Conservation (phyloP, 2,113 vertebrate genomes). For the Sinocyclocheilus anshuiensis region DNA sequence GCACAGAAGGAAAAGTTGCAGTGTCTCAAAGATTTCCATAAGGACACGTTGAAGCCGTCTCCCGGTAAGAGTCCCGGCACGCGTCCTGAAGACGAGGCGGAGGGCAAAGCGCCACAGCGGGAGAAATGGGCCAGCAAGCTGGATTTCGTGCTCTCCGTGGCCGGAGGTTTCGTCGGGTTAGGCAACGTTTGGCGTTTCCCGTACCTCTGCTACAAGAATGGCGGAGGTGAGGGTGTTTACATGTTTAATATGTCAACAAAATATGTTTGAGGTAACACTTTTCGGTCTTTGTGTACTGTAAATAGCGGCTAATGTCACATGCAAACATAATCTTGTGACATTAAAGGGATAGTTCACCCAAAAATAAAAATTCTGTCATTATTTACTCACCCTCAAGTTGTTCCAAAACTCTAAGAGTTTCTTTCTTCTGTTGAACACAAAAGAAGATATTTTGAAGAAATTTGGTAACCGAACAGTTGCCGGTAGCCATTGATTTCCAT, state of each 20-base stretch:
- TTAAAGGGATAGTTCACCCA: not conserved
- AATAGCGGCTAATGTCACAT: not conserved
- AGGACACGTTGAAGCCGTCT: slow-evolving; percentile 96
- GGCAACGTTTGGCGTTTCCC: slow-evolving; percentile 98
- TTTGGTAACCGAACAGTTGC: too few relatives aligned
- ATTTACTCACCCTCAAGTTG: not conserved
- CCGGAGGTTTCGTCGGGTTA: slow-evolving; percentile 95
- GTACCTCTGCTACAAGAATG: slow-evolving; percentile 99
- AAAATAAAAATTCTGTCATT: not conserved
- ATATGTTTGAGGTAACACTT: not conserved
- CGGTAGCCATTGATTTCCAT: too few relatives aligned
- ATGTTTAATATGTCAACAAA: not conserved
- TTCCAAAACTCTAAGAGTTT: too few relatives aligned
- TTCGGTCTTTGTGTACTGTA: not conserved
- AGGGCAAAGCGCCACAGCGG: slow-evolving; percentile 90
- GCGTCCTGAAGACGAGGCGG: slow-evolving; percentile 92
- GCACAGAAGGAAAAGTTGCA: slow-evolving; percentile 97
- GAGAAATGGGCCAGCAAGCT: slow-evolving; percentile 99
- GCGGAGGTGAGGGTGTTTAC: slow-evolving; percentile 83
- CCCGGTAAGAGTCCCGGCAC: slow-evolving; percentile 97
- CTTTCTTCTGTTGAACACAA: not conserved
- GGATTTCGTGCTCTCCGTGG: slow-evolving; percentile 96
- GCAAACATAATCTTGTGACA: slow-evolving; percentile 39
- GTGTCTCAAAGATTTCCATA: slow-evolving; percentile 97
- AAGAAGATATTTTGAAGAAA: too few relatives aligned